Base-by-base conservation (phyloP, 2,888 invertebrate species). In the Tenodera sinensis region DNA sequence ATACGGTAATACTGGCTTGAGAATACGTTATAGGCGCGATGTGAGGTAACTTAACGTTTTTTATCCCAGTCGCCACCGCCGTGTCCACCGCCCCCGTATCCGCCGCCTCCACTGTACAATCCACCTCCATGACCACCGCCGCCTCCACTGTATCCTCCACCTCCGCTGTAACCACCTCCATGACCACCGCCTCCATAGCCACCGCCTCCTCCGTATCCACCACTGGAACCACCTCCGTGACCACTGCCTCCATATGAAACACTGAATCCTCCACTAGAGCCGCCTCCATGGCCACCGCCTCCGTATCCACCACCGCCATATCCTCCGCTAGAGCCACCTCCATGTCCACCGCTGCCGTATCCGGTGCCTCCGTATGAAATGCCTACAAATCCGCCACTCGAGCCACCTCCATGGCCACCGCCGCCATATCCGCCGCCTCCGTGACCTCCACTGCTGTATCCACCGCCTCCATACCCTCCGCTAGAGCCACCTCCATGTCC, bases 391-490 rank as follows among this genome's bases (percentile, higher is more conserved):
- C 90, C 90, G 27, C 89, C 89, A 30, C 89, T 89, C 4, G 28
- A 34, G 28, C 83, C 84, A 1, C 90, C 90, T 20, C 90, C 90
- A 81, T 71, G 20, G 3, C 88, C 86, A 25, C 90, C 89, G 9
- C 90, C 89, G 83, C 89, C 88, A 54, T 83, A 25, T 15, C 90
- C 89, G 14, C 90, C 90, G 83, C 87, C 90, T n/a, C 89, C 85
- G 47, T 34, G 27, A 4, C 86, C 88, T 14, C 89, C 89, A 14
- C 89, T 89, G 30, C 87, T 87, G 14, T 87, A 81, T 6, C 90
- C 89, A 30, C 89, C 89, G 14, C 89, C 87, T 9, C 84, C 89
- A 14, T 86, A 87, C 14, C 94, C 91, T 93, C 94, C 89, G 93
- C 93, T 25, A 91, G 92, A 88, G 25, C 88, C 85, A 14, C 88